These are phyloP conservation scores for Julus scandinavius DNA, from an alignment of 2,888 invertebrate genomes.

Conservation along the genomic window DNA sequence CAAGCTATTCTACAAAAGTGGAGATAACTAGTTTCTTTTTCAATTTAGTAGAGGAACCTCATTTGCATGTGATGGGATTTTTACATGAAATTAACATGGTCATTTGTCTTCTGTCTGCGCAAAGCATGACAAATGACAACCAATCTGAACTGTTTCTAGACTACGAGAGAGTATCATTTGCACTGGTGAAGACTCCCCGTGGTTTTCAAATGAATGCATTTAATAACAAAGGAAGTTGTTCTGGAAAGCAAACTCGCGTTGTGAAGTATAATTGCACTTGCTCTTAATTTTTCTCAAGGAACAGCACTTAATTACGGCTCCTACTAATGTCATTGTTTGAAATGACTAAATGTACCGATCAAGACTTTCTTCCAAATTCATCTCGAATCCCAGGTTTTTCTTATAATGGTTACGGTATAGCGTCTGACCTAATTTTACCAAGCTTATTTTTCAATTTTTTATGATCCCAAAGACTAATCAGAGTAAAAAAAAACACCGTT, in stretches of 20 bases:
- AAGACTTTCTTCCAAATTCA: not conserved
- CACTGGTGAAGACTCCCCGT: not conserved
- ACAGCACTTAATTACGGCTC: slow-evolving; percentile 26
- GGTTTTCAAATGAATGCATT: slow-evolving; percentile 10
- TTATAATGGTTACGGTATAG: not conserved
- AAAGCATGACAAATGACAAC: slow-evolving; percentile 1
- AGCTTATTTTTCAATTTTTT: not conserved
- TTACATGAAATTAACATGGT: slow-evolving; percentile 22
- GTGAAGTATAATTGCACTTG: slow-evolving; percentile 22
- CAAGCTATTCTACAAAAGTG: not conserved
- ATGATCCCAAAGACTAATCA: not conserved
- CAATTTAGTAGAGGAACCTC: not conserved
- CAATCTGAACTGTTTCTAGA: not conserved
- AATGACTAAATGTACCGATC: not conserved
- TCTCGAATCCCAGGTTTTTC: not conserved
- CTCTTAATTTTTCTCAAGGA: slow-evolving; percentile 35
- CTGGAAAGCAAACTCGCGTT: slow-evolving; percentile 20
- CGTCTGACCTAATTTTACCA: not conserved
- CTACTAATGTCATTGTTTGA: not conserved
- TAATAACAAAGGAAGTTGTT: slow-evolving; percentile 39
- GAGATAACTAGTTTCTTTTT: not conserved
- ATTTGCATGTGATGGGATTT: slow-evolving; percentile 19
- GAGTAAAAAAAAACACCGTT: not conserved
- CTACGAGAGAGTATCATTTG: slow-evolving; percentile 6
- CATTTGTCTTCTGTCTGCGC: not conserved